A percentile compares a stretch with the other conserved stretches of the same genome.
Evolutionary conservation across 2,888 invertebrate species (phyloP).

Genomic region (Tridacna gigas): DNA sequence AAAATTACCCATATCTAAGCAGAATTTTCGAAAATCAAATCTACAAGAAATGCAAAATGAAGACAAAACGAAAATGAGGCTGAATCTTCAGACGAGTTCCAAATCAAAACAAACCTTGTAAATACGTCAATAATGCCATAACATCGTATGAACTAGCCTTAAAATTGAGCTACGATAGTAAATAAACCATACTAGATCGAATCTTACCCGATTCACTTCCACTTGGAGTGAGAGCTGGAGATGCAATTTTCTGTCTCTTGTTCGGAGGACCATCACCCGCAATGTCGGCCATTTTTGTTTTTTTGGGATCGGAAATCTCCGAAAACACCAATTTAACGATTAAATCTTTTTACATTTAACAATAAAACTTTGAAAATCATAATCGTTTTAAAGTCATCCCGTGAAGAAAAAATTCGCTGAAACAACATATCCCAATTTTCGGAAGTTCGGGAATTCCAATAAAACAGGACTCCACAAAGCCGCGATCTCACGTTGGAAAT

Average conservation of each 20-base stretch:
- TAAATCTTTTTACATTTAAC: constrained; percentile 48
- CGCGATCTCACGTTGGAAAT: constrained; percentile 65
- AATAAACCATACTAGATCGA: not conserved
- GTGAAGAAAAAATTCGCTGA: constrained; percentile 34
- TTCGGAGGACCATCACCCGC: constrained; percentile 95
- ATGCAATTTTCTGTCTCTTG: constrained; percentile 94
- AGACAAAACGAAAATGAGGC: constrained; percentile 59
- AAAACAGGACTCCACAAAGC: constrained; percentile 57
- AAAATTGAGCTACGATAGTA: not conserved
- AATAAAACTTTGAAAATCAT: constrained; percentile 29
- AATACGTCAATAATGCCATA: not conserved
- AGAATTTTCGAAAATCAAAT: not conserved
- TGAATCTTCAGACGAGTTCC: constrained; percentile 48
- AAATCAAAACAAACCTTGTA: constrained; percentile 46
- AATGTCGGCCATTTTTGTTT: constrained; percentile 67
- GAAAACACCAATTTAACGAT: constrained; percentile 54
- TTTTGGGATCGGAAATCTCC: constrained; percentile 60
- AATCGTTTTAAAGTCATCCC: constrained; percentile 43
- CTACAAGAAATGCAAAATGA: constrained; percentile 28
- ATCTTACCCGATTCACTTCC: constrained; percentile 79
- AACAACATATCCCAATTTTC: constrained; percentile 46
- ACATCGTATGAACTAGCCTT: not conserved
- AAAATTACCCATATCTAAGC: too few species aligned
- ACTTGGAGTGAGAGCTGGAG: constrained; percentile 75
- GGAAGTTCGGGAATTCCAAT: constrained; percentile 57